Conservation (phyloP, 2,797 vertebrate genomes). For the Sphenodon punctatus region DNA sequence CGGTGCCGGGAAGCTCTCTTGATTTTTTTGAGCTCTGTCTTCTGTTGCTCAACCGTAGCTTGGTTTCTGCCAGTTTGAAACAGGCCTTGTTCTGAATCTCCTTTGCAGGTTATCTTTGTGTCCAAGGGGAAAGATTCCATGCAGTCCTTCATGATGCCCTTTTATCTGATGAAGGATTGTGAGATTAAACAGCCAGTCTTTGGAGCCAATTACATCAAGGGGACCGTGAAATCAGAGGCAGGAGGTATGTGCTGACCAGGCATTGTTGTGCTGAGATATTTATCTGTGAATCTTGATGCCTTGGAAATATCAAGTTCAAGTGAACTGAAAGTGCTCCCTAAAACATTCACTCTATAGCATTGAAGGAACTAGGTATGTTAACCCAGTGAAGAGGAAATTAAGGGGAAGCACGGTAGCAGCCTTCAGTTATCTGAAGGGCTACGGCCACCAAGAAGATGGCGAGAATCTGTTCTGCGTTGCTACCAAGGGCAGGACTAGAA, state of each 20-base stretch:
- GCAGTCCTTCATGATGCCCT: conserved; percentile 97
- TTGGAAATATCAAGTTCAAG: no score
- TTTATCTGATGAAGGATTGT: conserved; percentile 95
- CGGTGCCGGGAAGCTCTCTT: neutral
- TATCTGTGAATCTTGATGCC: no score
- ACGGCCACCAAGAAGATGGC: no score
- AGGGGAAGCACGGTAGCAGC: no score
- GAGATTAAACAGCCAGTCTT: conserved; percentile 97
- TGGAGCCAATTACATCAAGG: conserved; percentile 96
- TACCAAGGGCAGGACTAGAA: no score
- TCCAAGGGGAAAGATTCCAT: conserved; percentile 90
- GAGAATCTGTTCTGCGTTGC: no score
- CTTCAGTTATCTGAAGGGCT: no score
- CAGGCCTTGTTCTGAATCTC: neutral
- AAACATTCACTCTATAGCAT: no score
- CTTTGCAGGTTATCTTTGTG: conserved; percentile 90
- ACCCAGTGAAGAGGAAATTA: no score
- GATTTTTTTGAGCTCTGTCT: neutral
- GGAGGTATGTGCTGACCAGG: conserved; percentile 79
- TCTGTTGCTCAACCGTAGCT: neutral
- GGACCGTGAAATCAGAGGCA: conserved; percentile 86
- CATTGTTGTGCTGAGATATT: neutral
- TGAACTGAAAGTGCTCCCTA: no score
- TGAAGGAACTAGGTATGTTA: no score
- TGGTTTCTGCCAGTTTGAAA: neutral